Conservation (phyloP, 1,140 invertebrate species). For the Nephotettix cincticeps region DNA sequence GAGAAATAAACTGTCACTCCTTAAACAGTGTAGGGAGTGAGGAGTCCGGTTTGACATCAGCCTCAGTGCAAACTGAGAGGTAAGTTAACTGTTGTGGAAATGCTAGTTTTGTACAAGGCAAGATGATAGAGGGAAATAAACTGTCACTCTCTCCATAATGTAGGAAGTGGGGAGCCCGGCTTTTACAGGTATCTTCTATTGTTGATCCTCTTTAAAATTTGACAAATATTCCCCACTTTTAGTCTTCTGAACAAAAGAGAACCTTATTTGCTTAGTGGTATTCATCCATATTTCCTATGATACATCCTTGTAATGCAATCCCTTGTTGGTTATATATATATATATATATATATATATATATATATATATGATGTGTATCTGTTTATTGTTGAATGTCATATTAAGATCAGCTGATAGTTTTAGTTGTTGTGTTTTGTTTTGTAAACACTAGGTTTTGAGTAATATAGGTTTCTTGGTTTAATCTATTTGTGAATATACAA, state of each 20-base stretch:
- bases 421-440: no score
- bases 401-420: no score
- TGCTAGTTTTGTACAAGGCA: not conserved
- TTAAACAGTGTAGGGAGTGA: conserved; percentile 68
- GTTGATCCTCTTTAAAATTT: not conserved
- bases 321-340: no score
- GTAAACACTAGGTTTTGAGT: no score
- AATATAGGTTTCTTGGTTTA: no score
- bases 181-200: not conserved
- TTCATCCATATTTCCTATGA: no score
- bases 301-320: no score
- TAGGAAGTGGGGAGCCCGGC: not conserved
- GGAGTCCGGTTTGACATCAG: conserved; percentile 63
- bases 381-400: no score
- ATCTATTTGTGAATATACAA: no score
- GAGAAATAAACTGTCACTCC: conserved; percentile 66
- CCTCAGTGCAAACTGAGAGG: conserved; percentile 64
- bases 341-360: no score
- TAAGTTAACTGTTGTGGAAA: conserved; percentile 38
- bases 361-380: no score
- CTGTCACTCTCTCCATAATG: not conserved
- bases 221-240: not conserved
- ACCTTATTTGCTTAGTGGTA: not conserved
- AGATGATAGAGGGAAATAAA: not conserved
- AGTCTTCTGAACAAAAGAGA: not conserved